Evolutionary conservation across 2,113 vertebrate genomes (phyloP).

Genomic region (Theristicus caerulescens): DNA sequence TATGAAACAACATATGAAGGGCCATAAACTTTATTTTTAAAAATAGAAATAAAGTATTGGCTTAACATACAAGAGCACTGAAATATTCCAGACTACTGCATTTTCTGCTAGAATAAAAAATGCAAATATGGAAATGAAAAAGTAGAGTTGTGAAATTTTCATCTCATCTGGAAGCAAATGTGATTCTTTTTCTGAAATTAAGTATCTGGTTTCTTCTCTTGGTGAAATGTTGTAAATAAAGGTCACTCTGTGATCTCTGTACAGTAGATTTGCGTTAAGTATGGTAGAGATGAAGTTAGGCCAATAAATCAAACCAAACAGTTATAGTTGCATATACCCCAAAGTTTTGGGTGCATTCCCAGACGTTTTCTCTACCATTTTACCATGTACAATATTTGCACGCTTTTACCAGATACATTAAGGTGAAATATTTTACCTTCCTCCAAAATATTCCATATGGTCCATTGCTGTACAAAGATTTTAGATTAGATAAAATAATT

Average conservation of each 20-base stretch:
- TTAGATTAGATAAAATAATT: background rate
- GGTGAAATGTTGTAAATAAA: background rate
- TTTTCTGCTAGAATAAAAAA: background rate
- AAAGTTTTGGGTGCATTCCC: background rate
- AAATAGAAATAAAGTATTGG: background rate
- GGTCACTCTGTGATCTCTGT: background rate
- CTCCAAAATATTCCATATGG: background rate
- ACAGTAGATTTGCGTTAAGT: background rate
- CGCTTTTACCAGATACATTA: background rate
- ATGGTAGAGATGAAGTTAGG: background rate
- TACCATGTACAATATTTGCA: background rate
- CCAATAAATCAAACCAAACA: background rate
- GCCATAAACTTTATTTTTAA: background rate
- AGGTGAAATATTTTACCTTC: background rate
- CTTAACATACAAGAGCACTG: background rate
- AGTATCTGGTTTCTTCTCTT: background rate
- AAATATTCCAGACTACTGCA: background rate
- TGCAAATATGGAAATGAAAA: background rate
- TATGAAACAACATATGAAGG: background rate
- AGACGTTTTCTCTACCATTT: background rate
- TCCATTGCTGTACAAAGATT: background rate
- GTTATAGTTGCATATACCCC: background rate
- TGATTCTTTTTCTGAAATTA: background rate
- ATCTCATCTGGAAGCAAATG: background rate
- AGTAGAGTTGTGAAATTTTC: background rate